phyloP scores from a whole-genome alignment of 1,140 invertebrate species.

The Grapholita molesta region DNA sequence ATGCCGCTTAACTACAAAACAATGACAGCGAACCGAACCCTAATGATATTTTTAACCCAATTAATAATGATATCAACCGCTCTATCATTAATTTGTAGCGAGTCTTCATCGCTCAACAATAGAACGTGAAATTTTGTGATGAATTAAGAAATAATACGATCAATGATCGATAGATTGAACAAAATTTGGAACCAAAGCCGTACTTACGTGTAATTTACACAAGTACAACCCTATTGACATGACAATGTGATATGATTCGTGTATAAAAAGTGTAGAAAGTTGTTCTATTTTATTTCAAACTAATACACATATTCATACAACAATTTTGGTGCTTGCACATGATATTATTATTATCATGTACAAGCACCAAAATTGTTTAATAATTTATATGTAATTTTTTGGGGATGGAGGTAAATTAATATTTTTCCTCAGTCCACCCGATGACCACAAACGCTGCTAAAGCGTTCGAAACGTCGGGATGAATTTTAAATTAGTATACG shows the following conservation, averaged over 20 bases:
- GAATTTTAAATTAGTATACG: no score
- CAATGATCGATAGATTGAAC: not conserved
- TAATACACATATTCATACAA: no score
- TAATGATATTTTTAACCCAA: constrained; percentile 57
- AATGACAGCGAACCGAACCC: constrained; percentile 35
- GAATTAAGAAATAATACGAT: constrained; percentile 4
- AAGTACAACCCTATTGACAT: not conserved
- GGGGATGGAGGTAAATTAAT: no score
- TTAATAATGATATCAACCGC: constrained; percentile 59
- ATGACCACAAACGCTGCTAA: no score
- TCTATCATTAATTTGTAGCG: constrained; percentile 53
- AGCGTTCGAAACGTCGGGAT: no score
- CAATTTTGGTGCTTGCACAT: no score
- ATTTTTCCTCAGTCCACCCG: no score
- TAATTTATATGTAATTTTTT: no score
- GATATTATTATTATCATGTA: no score
- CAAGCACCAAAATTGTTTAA: no score
- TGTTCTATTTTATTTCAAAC: no score
- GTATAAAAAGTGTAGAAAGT: not conserved
- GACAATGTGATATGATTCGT: not conserved
- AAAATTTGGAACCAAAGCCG: not conserved
- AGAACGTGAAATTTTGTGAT: constrained; percentile 47
- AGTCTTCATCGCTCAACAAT: constrained; percentile 45
- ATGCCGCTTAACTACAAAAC: constrained; percentile 31
- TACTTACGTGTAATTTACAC: not conserved